These are phyloP conservation scores for Acanthoscelides obtectus DNA, from an alignment of 2,888 invertebrate species.

Conservation along the genomic window DNA sequence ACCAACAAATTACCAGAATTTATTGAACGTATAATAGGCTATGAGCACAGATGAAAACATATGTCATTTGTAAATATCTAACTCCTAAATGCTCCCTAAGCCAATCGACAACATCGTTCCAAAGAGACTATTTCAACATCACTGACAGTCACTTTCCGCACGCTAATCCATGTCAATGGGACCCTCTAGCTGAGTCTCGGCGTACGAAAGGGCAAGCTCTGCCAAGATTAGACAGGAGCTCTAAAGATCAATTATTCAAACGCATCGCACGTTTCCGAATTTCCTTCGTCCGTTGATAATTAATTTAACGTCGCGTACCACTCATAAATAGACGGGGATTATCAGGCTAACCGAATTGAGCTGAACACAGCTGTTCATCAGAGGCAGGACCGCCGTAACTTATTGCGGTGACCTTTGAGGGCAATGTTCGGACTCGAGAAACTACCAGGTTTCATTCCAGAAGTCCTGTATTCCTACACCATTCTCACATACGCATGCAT, in stretches of 20 bases:
- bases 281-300: background rate
- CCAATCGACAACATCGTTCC: background rate
- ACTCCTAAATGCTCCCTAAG: too few species aligned
- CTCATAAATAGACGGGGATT: background rate
- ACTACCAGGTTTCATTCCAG: too few species aligned
- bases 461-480: too few species aligned
- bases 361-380: background rate
- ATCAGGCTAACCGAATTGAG: background rate
- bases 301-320: background rate
- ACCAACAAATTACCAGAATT: too few species aligned
- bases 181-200: background rate
- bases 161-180: background rate
- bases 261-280: background rate
- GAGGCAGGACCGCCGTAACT: too few species aligned
- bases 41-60: too few species aligned
- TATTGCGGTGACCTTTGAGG: too few species aligned
- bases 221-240: background rate
- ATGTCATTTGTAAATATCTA: too few species aligned
- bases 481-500: too few species aligned
- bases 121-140: background rate
- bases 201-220: background rate
- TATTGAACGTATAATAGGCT: too few species aligned
- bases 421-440: too few species aligned
- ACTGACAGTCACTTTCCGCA: background rate
- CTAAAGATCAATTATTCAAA: background rate